Evolutionary conservation across 2,113 vertebrate species (phyloP), one percentile per base, ranked within the genome.

Genomic region (Thunnus maccoyii): DNA sequence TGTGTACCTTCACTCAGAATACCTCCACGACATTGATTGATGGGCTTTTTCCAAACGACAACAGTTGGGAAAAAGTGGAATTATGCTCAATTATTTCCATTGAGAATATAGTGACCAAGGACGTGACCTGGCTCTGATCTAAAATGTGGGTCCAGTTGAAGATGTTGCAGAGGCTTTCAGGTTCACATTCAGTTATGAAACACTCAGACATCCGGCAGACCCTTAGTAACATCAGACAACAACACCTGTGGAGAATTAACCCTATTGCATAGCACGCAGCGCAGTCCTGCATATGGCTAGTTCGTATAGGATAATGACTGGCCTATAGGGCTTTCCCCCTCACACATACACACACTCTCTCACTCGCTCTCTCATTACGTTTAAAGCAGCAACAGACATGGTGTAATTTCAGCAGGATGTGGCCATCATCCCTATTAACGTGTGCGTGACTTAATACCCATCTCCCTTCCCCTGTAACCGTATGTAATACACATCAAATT

Each of bases 391-490:
- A 89, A 86, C 84, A 92, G 90, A 89, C 88, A 82, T 78, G 84
- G 76, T 91, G 81, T 92, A 93, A 92, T 92, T 92, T 90, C 84
- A 82, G 55, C 88, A 92, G 92, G 93, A 92, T 93, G 90, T 91
- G 90, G 84, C 83, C 80, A 83, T 90, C 82, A 78, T 89, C 76
- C 68, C 78, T 72, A 83, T 93, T 90, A 92, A 88, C 76, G 2
- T 82, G 85, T 90, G 83, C 78, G 62, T 91, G 91, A 90, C 92
- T 91, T 90, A 86, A 90, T 89, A 76, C 72, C 80, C 85, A 83
- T 91, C 87, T 89, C 84, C 32, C 47, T 80, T 90, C 86, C 79
- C 75, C 72, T 76, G 32, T 69, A 80, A 84, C 80, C 76, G 46
- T 64, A 85, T 86, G 82, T 81, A 86, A 89, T 64, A 77, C 76